Conservation (phyloP, 2,113 vertebrate genomes). For the Aix galericulata region DNA sequence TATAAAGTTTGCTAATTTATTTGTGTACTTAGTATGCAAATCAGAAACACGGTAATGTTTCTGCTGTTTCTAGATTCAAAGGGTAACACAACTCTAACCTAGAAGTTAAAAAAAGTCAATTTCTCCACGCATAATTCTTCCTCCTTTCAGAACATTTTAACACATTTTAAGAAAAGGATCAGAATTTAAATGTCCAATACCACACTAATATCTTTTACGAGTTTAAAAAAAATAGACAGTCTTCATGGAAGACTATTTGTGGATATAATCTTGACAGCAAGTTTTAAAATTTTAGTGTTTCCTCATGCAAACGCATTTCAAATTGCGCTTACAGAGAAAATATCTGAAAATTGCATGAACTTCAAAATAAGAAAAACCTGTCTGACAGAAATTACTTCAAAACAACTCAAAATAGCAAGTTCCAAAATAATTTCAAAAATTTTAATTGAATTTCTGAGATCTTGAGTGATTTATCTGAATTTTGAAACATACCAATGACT, state of each 20-base stretch:
- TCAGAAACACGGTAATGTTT: neutral
- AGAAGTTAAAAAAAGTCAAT: neutral
- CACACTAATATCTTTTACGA: neutral
- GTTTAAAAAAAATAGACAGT: fast-evolving
- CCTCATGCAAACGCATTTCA: neutral
- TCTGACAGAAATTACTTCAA: no score
- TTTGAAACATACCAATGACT: neutral
- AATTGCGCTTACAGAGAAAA: neutral
- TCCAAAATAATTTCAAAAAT: no score
- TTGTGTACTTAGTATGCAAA: neutral
- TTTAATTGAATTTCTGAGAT: neutral
- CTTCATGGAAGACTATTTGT: neutral
- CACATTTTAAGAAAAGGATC: slow-evolving; percentile 63
- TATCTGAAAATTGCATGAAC: no score
- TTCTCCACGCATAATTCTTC: neutral
- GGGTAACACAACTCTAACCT: neutral
- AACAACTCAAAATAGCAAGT: neutral
- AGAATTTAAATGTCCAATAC: neutral
- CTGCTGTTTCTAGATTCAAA: neutral
- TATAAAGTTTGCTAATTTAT: neutral
- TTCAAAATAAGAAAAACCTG: no score
- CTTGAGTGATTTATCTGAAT: neutral
- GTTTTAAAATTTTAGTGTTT: neutral
- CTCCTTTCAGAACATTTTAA: slow-evolving; percentile 67
- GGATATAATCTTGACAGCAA: neutral